These are phyloP conservation scores for Centropus unirufus DNA, from an alignment of 2,113 vertebrate species.

Conservation along the genomic window DNA sequence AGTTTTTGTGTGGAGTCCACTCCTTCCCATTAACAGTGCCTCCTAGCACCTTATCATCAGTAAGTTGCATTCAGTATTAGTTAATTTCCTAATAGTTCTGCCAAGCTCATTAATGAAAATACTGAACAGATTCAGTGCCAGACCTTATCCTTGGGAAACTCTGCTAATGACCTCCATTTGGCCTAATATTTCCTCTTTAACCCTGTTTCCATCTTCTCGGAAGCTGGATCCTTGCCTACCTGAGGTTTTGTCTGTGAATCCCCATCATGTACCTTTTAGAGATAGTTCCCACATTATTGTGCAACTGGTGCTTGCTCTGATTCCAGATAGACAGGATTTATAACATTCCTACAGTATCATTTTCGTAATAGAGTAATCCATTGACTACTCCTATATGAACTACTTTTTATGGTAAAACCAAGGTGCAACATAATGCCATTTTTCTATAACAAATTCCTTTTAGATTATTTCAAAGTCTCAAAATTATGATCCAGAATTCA, in stretches of 20 bases:
- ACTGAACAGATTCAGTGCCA: background rate
- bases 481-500: background rate
- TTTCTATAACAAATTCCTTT: background rate
- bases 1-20: background rate
- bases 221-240: background rate
- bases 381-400: background rate
- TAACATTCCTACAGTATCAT: background rate
- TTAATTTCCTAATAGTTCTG: background rate
- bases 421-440: background rate
- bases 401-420: background rate
- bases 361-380: background rate
- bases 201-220: background rate
- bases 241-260: background rate
- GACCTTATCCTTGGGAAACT: background rate
- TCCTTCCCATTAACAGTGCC: background rate
- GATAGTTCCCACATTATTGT: background rate
- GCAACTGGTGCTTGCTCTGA: background rate
- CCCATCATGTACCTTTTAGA: background rate
- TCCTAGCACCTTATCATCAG: background rate
- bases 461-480: background rate
- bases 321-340: background rate
- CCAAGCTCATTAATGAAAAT: conserved; percentile 7
- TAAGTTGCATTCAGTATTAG: background rate
- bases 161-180: background rate
- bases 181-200: background rate